Percentiles rank a stretch among this genome's conserved stretches.
These are phyloP conservation scores for Lipophrys pholis DNA, from an alignment of 2,113 vertebrate genomes.

Conservation along the genomic window DNA sequence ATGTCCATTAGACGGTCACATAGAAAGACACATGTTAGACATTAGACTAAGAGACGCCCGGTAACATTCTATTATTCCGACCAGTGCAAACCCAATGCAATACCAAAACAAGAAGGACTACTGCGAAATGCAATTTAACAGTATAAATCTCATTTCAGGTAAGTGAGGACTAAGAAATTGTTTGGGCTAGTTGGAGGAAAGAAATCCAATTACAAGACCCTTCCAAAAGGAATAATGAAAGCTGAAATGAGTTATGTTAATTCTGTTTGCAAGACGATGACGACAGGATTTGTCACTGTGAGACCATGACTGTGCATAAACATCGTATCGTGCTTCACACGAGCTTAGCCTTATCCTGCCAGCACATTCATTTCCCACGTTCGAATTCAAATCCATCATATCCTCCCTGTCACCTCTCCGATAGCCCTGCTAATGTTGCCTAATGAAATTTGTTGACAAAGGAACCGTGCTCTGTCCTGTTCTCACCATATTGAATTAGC, in stretches of 20 bases:
- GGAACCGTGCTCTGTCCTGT: conserved; percentile 45
- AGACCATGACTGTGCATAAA: conserved; percentile 58
- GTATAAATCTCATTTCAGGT: conserved; percentile 69
- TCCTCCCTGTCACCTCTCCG: conserved; percentile 65
- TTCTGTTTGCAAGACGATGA: conserved; percentile 57
- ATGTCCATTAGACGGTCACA: conserved; percentile 46
- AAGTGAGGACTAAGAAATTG: conserved; percentile 58
- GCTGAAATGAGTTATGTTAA: conserved; percentile 76
- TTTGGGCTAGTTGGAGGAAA: conserved; percentile 50
- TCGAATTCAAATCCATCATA: conserved; percentile 69
- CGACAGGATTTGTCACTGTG: conserved; percentile 36
- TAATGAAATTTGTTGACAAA: conserved; percentile 79
- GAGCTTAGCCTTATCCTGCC: conserved; percentile 37
- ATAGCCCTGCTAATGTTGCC: conserved; percentile 71
- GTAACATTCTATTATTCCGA: conserved; percentile 55
- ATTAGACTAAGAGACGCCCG: conserved; percentile 46
- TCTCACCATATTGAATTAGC: conserved; percentile 73
- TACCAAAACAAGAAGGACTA: conserved; percentile 52
- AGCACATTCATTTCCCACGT: conserved; percentile 62
- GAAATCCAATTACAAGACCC: conserved; percentile 68
- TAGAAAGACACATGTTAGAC: conserved; percentile 17
- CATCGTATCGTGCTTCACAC: conserved; percentile 35
- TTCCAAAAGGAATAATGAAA: conserved; percentile 69
- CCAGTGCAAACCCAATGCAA: conserved; percentile 50
- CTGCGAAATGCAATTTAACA: conserved; percentile 68